Conservation (phyloP, 2,113 vertebrate species). For the Oreochromis aureus region DNA sequence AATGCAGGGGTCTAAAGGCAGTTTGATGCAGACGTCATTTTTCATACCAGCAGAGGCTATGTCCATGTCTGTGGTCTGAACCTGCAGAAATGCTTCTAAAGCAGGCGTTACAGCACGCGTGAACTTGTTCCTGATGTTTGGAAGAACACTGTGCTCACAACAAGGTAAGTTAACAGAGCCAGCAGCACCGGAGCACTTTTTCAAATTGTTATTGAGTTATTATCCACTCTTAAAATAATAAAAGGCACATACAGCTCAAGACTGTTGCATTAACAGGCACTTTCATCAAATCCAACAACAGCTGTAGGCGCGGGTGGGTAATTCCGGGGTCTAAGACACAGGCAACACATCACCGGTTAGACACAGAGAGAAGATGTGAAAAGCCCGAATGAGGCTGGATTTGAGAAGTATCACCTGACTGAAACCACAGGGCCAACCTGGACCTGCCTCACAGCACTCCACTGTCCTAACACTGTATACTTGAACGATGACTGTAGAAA, state of each 20-base stretch:
- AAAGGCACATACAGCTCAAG: background rate
- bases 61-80: background rate
- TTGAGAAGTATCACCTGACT: background rate
- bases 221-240: background rate
- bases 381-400: background rate
- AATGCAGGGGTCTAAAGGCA: background rate
- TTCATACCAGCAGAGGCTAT: background rate
- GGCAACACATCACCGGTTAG: background rate
- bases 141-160: background rate
- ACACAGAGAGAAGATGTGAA: background rate
- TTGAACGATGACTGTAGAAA: background rate
- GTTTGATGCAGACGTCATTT: background rate
- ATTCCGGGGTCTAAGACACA: background rate
- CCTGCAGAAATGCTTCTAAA: background rate
- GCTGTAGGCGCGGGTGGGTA: background rate
- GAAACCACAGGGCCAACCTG: background rate
- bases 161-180: background rate
- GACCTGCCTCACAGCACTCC: background rate
- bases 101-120: background rate
- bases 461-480: background rate
- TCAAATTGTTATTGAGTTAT: background rate
- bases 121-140: background rate
- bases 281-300: background rate
- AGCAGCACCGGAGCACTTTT: background rate
- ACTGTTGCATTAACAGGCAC: background rate